Base-by-base conservation (phyloP, 2,113 vertebrate species). In the Mastomys coucha region DNA sequence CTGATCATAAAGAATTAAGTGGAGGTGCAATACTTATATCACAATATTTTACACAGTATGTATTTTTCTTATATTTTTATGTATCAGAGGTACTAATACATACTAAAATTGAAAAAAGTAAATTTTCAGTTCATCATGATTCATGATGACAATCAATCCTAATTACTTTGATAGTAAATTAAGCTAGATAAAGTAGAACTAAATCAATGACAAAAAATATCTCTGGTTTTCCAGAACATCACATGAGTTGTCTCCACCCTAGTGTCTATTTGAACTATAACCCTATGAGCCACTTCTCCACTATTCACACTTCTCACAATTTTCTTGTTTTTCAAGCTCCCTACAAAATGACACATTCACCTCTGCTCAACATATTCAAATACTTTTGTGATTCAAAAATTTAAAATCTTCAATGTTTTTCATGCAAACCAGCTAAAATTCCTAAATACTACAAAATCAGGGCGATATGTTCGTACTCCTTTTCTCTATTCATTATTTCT, bases 1-100 rank as follows among this genome's bases (percentile, higher is more conserved):
- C 22, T 89, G 87, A 90, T 60, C 49, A 90, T 31, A 69, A 53
- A 89, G 14, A 81, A 80, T 28, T 78, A 95, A 51, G 12, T 16
- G 1, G 53, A 31, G 6, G 58, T 45, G 33, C 14, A 78, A 72
- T 70, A 19, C 90, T 88, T 89, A 65, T 58, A 19, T 56, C 33
- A 56, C 33, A 94, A 87, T 4, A 80, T 42, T 92, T 86, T 51
- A 20, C 28, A 88, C 39, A 89, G 17, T 28, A 51, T 26, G 17
- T 20, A 36, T 36, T 73, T 91, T 49, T 10, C 26, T 56, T 31
- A 1, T 73, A 56, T 56, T 86, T 51, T 45, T 90, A 22, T 56
- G 17, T 94, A 84, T 70, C 2, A 95, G 24, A 10, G 8, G 69
- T 5, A 31, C 2, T 75, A 36, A 75, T 0, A 77, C 7, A 78